phyloP scores from a whole-genome alignment of 2,888 invertebrate genomes.

The Agrotis clavis region DNA sequence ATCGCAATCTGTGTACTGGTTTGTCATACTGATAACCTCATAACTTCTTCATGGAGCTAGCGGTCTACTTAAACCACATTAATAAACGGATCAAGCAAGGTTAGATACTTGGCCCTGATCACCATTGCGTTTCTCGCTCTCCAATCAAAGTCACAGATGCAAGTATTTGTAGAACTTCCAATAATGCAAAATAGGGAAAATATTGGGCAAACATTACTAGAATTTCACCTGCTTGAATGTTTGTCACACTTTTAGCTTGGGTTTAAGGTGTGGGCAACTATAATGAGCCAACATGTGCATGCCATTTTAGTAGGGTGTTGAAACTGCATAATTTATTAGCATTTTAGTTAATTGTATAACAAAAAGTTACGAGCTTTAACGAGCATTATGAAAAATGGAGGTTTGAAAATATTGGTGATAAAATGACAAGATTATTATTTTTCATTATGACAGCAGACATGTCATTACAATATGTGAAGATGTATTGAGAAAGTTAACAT shows the following conservation, averaged over 20 bases:
- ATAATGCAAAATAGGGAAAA: constrained; percentile 52
- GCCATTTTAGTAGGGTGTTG: constrained; percentile 33
- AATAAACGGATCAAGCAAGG: constrained; percentile 25
- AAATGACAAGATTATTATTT: not conserved
- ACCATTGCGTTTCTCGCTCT: constrained; percentile 30
- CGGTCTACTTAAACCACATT: constrained; percentile 24
- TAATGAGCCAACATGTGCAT: constrained; percentile 53
- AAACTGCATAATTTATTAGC: constrained; percentile 48
- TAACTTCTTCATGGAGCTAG: constrained; percentile 6
- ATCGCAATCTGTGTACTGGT: not conserved
- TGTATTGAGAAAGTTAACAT: not conserved
- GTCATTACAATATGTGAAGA: not conserved
- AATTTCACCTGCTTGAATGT: constrained; percentile 49
- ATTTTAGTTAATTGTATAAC: constrained; percentile 38
- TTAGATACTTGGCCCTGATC: constrained; percentile 17
- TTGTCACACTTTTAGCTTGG: constrained; percentile 35
- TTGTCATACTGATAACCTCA: constrained; percentile 10
- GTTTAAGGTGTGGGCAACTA: constrained; percentile 34
- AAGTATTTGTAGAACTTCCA: constrained; percentile 12
- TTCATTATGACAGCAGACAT: not conserved
- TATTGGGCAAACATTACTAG: constrained; percentile 43
- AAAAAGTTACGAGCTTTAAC: constrained; percentile 3
- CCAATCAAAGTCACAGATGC: constrained; percentile 16
- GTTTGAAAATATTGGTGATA: not conserved
- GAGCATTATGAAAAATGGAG: not conserved